phyloP scores from a whole-genome alignment of 2,888 invertebrate species.

The Byasa hedistus region DNA sequence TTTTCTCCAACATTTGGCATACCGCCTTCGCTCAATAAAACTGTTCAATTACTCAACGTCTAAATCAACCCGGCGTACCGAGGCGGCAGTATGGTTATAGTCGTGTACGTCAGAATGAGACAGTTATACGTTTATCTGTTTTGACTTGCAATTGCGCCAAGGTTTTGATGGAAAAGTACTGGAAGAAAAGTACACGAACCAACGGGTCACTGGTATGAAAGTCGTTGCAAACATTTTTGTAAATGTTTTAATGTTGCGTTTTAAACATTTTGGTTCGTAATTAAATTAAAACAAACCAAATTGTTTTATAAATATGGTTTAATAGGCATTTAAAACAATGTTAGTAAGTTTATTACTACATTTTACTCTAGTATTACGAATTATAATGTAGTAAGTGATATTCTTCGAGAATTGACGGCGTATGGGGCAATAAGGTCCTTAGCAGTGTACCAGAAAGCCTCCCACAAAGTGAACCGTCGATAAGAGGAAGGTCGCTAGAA shows the following conservation, averaged over 20 bases:
- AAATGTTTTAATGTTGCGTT: constrained; percentile 11
- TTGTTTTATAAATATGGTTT: neutral
- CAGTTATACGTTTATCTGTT: constrained; percentile 42
- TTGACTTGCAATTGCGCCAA: constrained; percentile 44
- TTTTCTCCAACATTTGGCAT: constrained; percentile 24
- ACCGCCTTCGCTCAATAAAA: constrained; percentile 29
- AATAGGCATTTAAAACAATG: neutral
- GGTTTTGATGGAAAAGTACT: constrained; percentile 67
- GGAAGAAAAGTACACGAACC: constrained; percentile 56
- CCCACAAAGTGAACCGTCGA: too few species aligned
- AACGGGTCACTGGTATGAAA: constrained; percentile 41
- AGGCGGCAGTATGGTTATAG: constrained; percentile 4
- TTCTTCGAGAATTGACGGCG: too few species aligned
- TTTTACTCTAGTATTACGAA: too few species aligned
- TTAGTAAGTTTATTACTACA: too few species aligned
- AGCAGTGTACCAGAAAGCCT: too few species aligned
- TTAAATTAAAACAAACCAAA: neutral
- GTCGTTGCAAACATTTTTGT: constrained; percentile 51
- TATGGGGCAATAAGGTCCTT: too few species aligned
- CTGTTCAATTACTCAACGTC: constrained; percentile 30
- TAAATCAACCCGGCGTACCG: constrained; percentile 25
- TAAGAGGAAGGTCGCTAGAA: too few species aligned
- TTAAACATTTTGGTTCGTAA: neutral
- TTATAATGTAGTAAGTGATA: too few species aligned
- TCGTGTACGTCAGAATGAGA: constrained; percentile 40